Evolutionary conservation across 1,140 invertebrate species (phyloP).

Genomic region (Argopecten irradians): DNA sequence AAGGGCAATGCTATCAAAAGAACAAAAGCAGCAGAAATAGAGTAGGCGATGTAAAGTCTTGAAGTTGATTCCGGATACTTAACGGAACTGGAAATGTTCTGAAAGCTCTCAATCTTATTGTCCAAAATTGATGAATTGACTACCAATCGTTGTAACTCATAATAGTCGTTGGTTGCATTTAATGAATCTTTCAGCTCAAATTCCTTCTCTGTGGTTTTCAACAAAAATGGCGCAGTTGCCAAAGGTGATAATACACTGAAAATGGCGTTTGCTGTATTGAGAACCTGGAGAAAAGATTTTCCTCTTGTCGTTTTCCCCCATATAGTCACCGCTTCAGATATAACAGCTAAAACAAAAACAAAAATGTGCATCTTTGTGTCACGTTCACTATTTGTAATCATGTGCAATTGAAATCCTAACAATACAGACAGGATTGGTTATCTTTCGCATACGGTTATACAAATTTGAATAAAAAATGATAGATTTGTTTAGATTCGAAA

Average conservation of each 20-base stretch:
- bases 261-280: slow-evolving; percentile 30
- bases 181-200: not conserved
- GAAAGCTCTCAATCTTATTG: not conserved
- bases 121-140: not conserved
- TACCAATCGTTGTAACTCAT: not conserved
- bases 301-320: not conserved
- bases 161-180: not conserved
- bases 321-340: not conserved
- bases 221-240: slow-evolving; percentile 36
- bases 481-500: too few species aligned
- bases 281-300: not conserved
- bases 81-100: not conserved
- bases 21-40: slow-evolving; percentile 6
- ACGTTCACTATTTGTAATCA: too few species aligned
- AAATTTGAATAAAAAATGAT: too few species aligned
- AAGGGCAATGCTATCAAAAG: not conserved
- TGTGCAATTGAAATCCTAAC: too few species aligned
- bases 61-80: not conserved
- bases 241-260: slow-evolving; percentile 36
- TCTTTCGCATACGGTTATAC: too few species aligned
- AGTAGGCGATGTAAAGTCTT: slow-evolving; percentile 25
- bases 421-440: too few species aligned
- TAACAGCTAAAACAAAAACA: not conserved
- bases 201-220: not conserved
- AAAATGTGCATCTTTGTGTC: too few species aligned